phyloP scores from a whole-genome alignment of 2,888 invertebrate species.

The Scaptomyza reducta region DNA sequence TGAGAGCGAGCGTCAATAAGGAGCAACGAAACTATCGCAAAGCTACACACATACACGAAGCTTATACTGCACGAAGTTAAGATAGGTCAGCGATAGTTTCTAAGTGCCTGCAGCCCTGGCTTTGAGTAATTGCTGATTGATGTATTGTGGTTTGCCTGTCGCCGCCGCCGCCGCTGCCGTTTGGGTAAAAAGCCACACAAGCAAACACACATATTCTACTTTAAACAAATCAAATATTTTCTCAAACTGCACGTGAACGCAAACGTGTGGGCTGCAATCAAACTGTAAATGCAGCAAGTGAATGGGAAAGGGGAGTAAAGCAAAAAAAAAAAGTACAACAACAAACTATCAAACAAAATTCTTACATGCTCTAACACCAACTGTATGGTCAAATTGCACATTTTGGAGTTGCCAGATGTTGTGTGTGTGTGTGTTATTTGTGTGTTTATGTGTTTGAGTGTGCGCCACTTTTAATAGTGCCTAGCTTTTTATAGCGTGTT shows the following conservation, averaged over 20 bases:
- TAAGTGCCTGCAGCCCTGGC: slow-evolving; percentile 43
- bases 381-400: slow-evolving; percentile 51
- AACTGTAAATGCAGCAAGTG: slow-evolving; percentile 68
- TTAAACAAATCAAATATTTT: slow-evolving; percentile 69
- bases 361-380: slow-evolving; percentile 32
- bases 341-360: slow-evolving; percentile 31
- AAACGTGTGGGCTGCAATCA: slow-evolving; percentile 56
- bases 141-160: slow-evolving; percentile 46
- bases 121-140: slow-evolving; percentile 54
- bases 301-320: slow-evolving; percentile 14
- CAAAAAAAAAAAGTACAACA: not conserved
- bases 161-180: slow-evolving; percentile 27
- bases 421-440: slow-evolving; percentile 5
- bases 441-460: slow-evolving; percentile 26
- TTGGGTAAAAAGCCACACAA: slow-evolving; percentile 27
- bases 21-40: slow-evolving; percentile 31
- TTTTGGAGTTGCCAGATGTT: slow-evolving; percentile 54
- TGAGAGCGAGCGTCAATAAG: slow-evolving; percentile 19
- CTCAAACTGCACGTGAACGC: slow-evolving; percentile 48
- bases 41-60: not conserved
- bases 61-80: not conserved
- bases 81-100: slow-evolving; percentile 18
- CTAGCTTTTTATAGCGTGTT: slow-evolving; percentile 72
- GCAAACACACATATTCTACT: slow-evolving; percentile 38
- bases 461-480: slow-evolving; percentile 58